Evolutionary conservation across 2,888 invertebrate species (phyloP).

Genomic region (Alsophila aescularia): DNA sequence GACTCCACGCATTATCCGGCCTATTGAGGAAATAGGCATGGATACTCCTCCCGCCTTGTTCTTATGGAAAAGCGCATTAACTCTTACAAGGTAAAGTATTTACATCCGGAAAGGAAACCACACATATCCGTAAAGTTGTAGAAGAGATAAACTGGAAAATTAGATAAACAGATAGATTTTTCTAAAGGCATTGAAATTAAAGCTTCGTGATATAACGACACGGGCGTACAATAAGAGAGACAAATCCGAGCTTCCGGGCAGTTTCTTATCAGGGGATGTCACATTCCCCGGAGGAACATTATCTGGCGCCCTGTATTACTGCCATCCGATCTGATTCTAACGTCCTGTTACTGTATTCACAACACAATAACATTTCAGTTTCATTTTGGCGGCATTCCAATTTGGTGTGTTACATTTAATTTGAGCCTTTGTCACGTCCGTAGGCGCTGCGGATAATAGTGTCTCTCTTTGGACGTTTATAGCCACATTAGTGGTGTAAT

Average conservation of each 20-base stretch:
- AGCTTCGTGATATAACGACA: constrained; percentile 50
- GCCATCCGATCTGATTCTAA: constrained; percentile 63
- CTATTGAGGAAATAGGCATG: constrained; percentile 62
- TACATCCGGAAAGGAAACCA: constrained; percentile 31
- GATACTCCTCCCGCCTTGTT: constrained; percentile 48
- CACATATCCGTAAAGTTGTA: constrained; percentile 5
- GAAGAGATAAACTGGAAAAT: background rate
- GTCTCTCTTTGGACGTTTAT: constrained; percentile 24
- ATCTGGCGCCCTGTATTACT: constrained; percentile 62
- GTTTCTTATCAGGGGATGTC: constrained; percentile 59
- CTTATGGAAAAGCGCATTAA: constrained; percentile 45
- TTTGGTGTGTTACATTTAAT: constrained; percentile 38
- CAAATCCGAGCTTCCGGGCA: constrained; percentile 66
- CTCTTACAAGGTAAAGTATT: constrained; percentile 33
- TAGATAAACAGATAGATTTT: background rate
- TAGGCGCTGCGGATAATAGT: constrained; percentile 25
- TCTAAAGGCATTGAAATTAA: constrained; percentile 34
- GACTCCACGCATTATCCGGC: constrained; percentile 69
- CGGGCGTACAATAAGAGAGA: constrained; percentile 41
- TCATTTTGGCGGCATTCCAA: constrained; percentile 42
- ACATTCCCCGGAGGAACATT: constrained; percentile 63
- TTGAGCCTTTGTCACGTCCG: constrained; percentile 30
- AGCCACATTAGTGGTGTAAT: constrained; percentile 14
- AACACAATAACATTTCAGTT: constrained; percentile 61
- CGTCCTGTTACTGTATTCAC: constrained; percentile 56